Evolutionary conservation across 2,797 vertebrate species (phyloP).

Genomic region (Hoplostethus atlanticus): DNA sequence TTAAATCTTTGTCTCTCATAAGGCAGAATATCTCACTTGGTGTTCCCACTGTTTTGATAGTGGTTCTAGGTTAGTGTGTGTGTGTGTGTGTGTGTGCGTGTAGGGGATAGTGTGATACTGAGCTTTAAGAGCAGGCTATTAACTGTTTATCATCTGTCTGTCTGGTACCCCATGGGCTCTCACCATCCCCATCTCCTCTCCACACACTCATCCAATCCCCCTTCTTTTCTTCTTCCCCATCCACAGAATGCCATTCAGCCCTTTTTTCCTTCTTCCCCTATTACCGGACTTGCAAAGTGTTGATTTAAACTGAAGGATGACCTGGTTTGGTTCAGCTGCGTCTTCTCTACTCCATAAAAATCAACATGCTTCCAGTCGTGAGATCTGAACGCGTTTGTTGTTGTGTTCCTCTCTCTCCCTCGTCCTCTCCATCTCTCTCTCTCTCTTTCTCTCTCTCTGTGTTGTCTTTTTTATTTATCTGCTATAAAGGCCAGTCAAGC

Average conservation of each 20-base stretch:
- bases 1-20: slow-evolving; percentile 10
- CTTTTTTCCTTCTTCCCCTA: slow-evolving; percentile 64
- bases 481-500: slow-evolving; percentile 85
- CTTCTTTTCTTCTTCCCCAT: slow-evolving; percentile 32
- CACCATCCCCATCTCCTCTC: slow-evolving; percentile 6
- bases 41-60: too few relatives aligned
- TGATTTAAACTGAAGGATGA: slow-evolving; percentile 83
- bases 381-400: slow-evolving; percentile 81
- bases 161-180: slow-evolving; percentile 55
- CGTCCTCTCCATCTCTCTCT: slow-evolving; percentile 8
- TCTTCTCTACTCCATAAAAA: slow-evolving; percentile 85
- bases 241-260: slow-evolving; percentile 56
- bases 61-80: slow-evolving; percentile 11
- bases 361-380: slow-evolving; percentile 82
- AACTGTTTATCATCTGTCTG: slow-evolving; percentile 43
- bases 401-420: slow-evolving; percentile 56
- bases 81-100: slow-evolving; percentile 1
- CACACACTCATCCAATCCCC: too few relatives aligned
- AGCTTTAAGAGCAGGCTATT: slow-evolving; percentile 36
- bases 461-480: slow-evolving; percentile 86
- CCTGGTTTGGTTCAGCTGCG: slow-evolving; percentile 75
- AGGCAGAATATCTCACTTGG: slow-evolving; percentile 12
- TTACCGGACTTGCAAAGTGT: slow-evolving; percentile 73
- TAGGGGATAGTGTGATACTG: not conserved
- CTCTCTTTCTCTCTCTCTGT: slow-evolving; percentile 65